Evolutionary conservation across 2,113 vertebrate species (phyloP), one percentile per base, ranked within the genome.

Genomic region (Lichenostomus cassidix): DNA sequence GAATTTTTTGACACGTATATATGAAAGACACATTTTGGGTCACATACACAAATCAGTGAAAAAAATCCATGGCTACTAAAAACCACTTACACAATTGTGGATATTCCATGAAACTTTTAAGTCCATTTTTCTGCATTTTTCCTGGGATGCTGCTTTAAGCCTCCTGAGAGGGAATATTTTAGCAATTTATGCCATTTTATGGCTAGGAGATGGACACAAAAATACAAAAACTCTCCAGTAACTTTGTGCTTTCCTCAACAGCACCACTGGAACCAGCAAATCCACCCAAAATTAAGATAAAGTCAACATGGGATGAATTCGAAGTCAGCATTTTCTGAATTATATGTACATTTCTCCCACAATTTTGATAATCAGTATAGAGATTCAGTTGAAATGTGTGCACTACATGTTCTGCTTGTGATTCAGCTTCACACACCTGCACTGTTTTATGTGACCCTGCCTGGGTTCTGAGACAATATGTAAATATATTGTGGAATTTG

Each of bases 321-420:
- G 2, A 67, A 89, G 16, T 39, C 23, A 70, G 15, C 7, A 33
- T 91, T 84, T 87, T 81, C 52, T 63, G 64, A 81, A 67, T 5
- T 6, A 6, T 3, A 31, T 2, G 4, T 16, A 4, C 5, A 5
- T 17, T 22, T 35, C 33, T 10, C 7, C 18, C 10, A 35, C 4
- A 44, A 14, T 55, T 75, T 53, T 21, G 1, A 58, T 50, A 90
- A 80, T n/a, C 20, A 41, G 33, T 25, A 13, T 27, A 50, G 7
- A 79, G 60, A 69, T n/a, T 0, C 11, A 63, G 23, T 67, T 68
- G 21, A 83, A 73, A 56, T 18, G 5, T 1, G 5, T 37, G 17
- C 25, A 29, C 8, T 88, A 13, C 13, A 25, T 7, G 2, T 47
- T 67, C 24, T 80, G 11, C 13, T 76, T 27, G 59, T 6, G 3